Percentiles rank a stretch among this genome's conserved stretches.
These are phyloP conservation scores for Leptothorax acervorum DNA, from an alignment of 2,888 invertebrate species.

Conservation along the genomic window DNA sequence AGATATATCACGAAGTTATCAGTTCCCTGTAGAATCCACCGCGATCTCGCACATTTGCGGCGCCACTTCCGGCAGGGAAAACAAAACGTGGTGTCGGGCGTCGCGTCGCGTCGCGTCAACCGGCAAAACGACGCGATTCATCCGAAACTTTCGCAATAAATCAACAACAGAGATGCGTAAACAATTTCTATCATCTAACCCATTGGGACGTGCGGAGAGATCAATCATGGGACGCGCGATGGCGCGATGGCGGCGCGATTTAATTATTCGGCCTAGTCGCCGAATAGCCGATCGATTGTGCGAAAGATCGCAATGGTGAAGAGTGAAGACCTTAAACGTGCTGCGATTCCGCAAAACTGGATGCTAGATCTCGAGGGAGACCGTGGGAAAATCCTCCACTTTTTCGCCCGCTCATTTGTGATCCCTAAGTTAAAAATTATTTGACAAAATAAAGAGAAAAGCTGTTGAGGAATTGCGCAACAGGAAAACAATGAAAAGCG, in stretches of 20 bases:
- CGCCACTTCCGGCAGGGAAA: constrained; percentile 39
- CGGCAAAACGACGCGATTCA: constrained; percentile 34
- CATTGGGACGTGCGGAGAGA: constrained; percentile 2
- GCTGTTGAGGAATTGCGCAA: too few relatives aligned
- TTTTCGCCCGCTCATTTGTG: neutral
- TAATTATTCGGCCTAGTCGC: constrained; percentile 21
- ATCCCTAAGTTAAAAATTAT: too few relatives aligned
- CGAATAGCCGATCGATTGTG: neutral
- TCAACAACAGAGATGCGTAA: constrained; percentile 50
- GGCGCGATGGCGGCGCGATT: constrained; percentile 15
- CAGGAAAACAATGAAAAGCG: too few relatives aligned
- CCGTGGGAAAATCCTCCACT: neutral
- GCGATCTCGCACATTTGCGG: constrained; percentile 42
- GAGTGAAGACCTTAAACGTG: neutral
- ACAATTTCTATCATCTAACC: constrained; percentile 46
- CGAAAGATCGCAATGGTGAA: neutral
- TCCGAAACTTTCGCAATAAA: constrained; percentile 47
- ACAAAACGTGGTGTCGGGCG: constrained; percentile 29
- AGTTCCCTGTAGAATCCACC: constrained; percentile 36
- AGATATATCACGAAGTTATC: constrained; percentile 49
- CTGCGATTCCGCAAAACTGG: neutral
- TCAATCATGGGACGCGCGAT: constrained; percentile 33
- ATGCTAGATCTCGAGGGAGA: neutral
- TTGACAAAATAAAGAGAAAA: too few relatives aligned
- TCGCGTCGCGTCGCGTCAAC: neutral